phyloP scores from a whole-genome alignment of 2,797 vertebrate genomes.

The Melanotaenia nigrans region DNA sequence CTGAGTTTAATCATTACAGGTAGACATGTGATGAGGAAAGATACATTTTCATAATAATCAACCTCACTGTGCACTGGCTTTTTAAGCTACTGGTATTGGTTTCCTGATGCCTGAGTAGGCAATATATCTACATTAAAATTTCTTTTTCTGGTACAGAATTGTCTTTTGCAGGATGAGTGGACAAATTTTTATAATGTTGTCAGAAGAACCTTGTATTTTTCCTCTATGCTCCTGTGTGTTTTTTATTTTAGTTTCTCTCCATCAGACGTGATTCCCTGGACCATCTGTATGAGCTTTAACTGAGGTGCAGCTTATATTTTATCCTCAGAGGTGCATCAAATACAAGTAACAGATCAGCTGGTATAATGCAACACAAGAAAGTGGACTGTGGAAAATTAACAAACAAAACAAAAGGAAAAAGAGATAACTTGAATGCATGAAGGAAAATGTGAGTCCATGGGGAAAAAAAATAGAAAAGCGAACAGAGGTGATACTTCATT shows the following conservation, averaged over 20 bases:
- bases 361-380: slow-evolving; percentile 25
- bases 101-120: neutral
- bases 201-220: neutral
- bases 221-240: neutral
- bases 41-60: slow-evolving; percentile 7
- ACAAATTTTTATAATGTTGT: neutral
- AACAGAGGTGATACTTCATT: slow-evolving; percentile 55
- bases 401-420: neutral
- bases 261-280: slow-evolving; percentile 15
- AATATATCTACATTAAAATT: neutral
- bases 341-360: slow-evolving; percentile 47
- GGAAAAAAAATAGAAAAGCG: neutral
- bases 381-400: slow-evolving; percentile 17
- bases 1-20: slow-evolving; percentile 29
- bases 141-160: neutral
- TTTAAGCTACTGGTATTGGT: neutral
- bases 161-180: neutral
- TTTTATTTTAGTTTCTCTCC: neutral
- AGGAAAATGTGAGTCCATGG: neutral
- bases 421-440: slow-evolving; percentile 3
- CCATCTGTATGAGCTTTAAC: slow-evolving; percentile 24
- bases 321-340: slow-evolving; percentile 26
- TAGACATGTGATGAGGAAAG: slow-evolving; percentile 5
- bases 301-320: slow-evolving; percentile 32
- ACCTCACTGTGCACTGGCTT: neutral